Evolutionary conservation across 2,113 vertebrate species (phyloP).

Genomic region (Oostethus manadensis): DNA sequence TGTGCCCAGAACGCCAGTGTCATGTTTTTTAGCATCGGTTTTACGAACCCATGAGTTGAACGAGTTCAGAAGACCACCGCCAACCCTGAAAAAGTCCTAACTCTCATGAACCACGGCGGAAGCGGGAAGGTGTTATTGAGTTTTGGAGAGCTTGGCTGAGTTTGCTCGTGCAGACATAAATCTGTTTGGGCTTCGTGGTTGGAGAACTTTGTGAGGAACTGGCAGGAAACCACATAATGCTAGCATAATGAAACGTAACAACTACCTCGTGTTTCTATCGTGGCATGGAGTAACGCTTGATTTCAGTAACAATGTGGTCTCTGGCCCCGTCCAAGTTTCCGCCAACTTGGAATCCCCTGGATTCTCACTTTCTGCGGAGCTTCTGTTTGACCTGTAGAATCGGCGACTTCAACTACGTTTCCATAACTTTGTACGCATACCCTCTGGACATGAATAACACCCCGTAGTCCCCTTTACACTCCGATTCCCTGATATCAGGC

Average conservation of each 20-base stretch:
- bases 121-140: conserved; percentile 30
- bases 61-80: background rate
- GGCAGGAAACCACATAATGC: conserved; percentile 62
- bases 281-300: conserved; percentile 30
- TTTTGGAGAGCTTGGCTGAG: conserved; percentile 33
- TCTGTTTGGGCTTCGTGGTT: conserved; percentile 44
- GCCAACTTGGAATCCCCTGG: conserved; percentile 24
- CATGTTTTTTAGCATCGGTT: conserved; percentile 15
- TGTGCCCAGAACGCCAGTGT: background rate
- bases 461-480: too few relatives aligned
- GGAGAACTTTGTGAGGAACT: conserved; percentile 43
- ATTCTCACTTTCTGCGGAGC: conserved; percentile 11
- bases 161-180: conserved; percentile 35
- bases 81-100: conserved; percentile 13
- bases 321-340: conserved; percentile 29
- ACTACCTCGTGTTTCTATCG: conserved; percentile 46
- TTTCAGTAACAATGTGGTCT: conserved; percentile 34
- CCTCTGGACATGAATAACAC: too few relatives aligned
- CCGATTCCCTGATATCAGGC: too few relatives aligned
- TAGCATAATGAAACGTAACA: conserved; percentile 16
- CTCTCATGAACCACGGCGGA: conserved; percentile 18
- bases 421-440: background rate
- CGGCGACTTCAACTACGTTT: background rate
- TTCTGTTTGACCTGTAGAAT: conserved; percentile 3
- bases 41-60: conserved; percentile 36